Base-by-base conservation (phyloP, 2,113 vertebrate species). In the Euleptes europaea region DNA sequence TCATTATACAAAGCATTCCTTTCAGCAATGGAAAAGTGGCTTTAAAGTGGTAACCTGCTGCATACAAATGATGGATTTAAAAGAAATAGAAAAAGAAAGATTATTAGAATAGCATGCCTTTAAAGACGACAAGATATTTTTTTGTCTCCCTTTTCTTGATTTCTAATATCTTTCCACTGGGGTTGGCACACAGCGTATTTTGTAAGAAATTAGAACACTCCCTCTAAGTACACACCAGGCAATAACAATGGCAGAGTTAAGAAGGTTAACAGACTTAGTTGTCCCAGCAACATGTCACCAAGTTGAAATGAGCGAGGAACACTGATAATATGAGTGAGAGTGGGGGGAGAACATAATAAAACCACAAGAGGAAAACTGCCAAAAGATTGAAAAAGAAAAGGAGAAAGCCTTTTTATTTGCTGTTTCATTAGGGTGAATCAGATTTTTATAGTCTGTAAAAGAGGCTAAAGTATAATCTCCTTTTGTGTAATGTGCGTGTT, bases 221-320 rank as follows among this genome's bases (percentile, higher is more conserved):
- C 87, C 92, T 84, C 94, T 91, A 94, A 95, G 95, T 89, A 93
- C 90, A 93, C 47, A 85, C 92, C 89, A 91, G 92, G 94, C 93
- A 87, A 85, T 86, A 90, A 96, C 95, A 96, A 97, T 95, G 94
- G 94, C 92, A 94, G 93, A 94, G 94, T 95, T 97, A 96, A 96
- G 96, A 96, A 96, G 96, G 95, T 97, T 96, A 96, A 54, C 35
- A 94, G 94, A 96, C 95, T 96, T 96, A 96, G 95, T 94, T 95
- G 95, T 97, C 96, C 96, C 96, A 96, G 95, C 93, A 95, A 96
- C 95, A 94, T 96, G 95, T 93, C 96, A 91, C 94, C 92, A 94
- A 95, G 93, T 96, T 93, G 94, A 94, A 95, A 96, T 94, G 95
- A 95, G 94, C 92, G 94, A 92, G 93, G 86, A 94, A 88, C 85